phyloP scores from a whole-genome alignment of 37 sponge, comb jelly and placozoan genomes.

The Ephydatia muelleri region DNA sequence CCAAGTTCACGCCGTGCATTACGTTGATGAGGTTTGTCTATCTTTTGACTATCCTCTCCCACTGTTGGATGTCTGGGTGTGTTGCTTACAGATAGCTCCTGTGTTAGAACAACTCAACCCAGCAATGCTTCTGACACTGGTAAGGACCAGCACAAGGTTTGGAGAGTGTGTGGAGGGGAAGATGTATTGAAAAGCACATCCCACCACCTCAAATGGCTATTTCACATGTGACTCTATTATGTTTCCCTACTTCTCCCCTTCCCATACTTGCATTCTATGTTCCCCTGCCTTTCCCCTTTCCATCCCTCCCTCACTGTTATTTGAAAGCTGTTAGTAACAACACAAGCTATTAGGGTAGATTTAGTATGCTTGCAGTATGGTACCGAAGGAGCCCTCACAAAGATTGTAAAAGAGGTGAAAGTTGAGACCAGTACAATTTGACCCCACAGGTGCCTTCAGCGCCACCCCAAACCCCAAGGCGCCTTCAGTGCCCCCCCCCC shows the following conservation, averaged over 20 bases:
- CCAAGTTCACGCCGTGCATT: slow-evolving; percentile 77
- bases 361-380: too few species aligned
- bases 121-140: slow-evolving; percentile 76
- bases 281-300: too few species aligned
- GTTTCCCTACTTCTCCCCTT: neutral
- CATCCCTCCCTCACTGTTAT: too few species aligned
- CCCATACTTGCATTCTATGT: neutral
- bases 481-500: too few species aligned
- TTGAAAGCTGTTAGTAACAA: too few species aligned
- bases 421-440: too few species aligned
- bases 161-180: neutral
- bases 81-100: slow-evolving; percentile 42
- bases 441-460: too few species aligned
- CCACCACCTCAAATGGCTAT: neutral
- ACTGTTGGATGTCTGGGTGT: neutral
- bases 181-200: neutral
- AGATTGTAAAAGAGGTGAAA: too few species aligned
- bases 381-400: too few species aligned
- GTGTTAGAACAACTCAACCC: slow-evolving; percentile 62
- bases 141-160: slow-evolving; percentile 8
- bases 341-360: too few species aligned
- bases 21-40: slow-evolving; percentile 78
- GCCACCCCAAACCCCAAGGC: too few species aligned
- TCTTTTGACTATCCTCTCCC: neutral
- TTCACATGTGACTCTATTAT: neutral